Percentiles rank a stretch among this genome's conserved stretches.
Conservation (phyloP, 2,888 invertebrate species). For the Lasioglossum pauxillum region DNA sequence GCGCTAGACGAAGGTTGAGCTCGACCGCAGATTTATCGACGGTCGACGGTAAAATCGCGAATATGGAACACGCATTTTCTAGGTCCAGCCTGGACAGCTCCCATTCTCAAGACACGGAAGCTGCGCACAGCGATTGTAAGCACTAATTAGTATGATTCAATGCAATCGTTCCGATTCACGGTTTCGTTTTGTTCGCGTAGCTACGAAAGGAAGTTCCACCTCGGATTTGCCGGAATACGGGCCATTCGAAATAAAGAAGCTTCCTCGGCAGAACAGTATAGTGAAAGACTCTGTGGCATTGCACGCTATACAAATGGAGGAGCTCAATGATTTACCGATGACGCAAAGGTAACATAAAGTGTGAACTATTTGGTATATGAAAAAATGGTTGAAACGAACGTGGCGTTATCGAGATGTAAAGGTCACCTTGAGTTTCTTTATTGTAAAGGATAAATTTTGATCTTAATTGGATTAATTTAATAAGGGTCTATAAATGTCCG, state of each 20-base stretch:
- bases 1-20: conserved; percentile 85
- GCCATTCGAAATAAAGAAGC: conserved; percentile 79
- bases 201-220: conserved; percentile 82
- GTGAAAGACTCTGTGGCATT: conserved; percentile 80
- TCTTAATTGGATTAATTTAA: too few species aligned
- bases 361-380: background rate
- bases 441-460: background rate
- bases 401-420: background rate
- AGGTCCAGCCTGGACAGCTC: conserved; percentile 83
- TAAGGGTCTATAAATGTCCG: too few species aligned
- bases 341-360: conserved; percentile 76
- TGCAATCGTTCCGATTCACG: background rate
- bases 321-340: conserved; percentile 76
- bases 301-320: conserved; percentile 76
- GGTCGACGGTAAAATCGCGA: conserved; percentile 78
- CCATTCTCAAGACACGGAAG: conserved; percentile 82
- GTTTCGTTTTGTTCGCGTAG: conserved; percentile 59
- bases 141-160: conserved; percentile 7
- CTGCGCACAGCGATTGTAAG: conserved; percentile 80
- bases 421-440: background rate
- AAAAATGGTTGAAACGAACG: too few species aligned
- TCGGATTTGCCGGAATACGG: conserved; percentile 82
- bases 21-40: conserved; percentile 84
- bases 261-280: conserved; percentile 82
- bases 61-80: conserved; percentile 82